A percentile compares a stretch with the other conserved stretches of the same genome.
Evolutionary conservation across 2,888 invertebrate species (phyloP).

Genomic region (Xestia rhomboidea): DNA sequence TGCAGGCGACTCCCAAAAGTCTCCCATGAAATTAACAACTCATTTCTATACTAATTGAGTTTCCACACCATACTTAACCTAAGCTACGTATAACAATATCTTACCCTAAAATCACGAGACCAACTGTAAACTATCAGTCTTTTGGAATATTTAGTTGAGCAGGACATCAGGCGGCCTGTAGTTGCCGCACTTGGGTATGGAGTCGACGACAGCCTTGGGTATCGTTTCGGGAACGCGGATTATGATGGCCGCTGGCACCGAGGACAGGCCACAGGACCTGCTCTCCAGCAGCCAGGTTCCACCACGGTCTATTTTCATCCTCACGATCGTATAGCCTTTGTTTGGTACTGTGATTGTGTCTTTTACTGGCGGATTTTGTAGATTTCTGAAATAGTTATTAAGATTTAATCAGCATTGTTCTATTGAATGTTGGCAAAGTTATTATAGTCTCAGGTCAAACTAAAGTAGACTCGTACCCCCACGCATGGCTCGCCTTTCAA

Average conservation of each 20-base stretch:
- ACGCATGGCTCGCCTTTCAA: not conserved
- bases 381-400: constrained; percentile 82
- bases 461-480: not conserved
- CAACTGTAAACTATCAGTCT: constrained; percentile 64
- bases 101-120: constrained; percentile 37
- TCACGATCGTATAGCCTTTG: constrained; percentile 91
- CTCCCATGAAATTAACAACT: not conserved
- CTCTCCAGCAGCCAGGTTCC: constrained; percentile 89
- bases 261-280: constrained; percentile 82
- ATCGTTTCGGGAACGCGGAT: constrained; percentile 86
- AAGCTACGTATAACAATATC: not conserved
- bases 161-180: constrained; percentile 87
- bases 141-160: constrained; percentile 75
- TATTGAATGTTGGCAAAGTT: not conserved
- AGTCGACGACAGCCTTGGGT: constrained; percentile 83
- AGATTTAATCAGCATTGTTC: not conserved
- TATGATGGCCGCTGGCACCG: constrained; percentile 86
- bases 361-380: constrained; percentile 89
- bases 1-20: not conserved
- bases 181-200: constrained; percentile 88
- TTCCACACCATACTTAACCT: not conserved
- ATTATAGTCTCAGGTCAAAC: no score
- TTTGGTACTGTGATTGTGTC: constrained; percentile 92
- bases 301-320: constrained; percentile 89
- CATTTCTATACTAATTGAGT: constrained; percentile 13